These are phyloP conservation scores for Numida meleagris DNA, from an alignment of 2,113 vertebrate species.

Conservation along the genomic window DNA sequence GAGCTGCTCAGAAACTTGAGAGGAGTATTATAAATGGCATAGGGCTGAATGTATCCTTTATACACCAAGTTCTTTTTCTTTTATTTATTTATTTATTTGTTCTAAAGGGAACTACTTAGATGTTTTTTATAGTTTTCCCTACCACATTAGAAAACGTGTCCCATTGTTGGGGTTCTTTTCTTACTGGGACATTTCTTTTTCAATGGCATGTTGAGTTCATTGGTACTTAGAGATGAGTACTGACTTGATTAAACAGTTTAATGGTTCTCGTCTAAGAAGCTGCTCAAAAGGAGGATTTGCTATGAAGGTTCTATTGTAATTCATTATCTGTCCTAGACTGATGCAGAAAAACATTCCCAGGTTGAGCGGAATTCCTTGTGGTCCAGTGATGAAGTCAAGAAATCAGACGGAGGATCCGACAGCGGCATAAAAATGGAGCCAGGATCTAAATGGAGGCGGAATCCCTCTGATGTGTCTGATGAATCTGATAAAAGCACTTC, in stretches of 20 bases:
- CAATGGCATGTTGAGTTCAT: neutral
- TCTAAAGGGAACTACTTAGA: neutral
- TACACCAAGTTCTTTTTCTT: neutral
- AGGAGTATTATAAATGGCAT: neutral
- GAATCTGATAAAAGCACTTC: slow-evolving; percentile 94
- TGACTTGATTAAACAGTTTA: neutral
- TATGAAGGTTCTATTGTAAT: neutral
- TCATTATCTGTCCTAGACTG: slow-evolving; percentile 82
- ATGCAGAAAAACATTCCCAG: slow-evolving; percentile 92
- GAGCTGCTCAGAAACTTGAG: neutral
- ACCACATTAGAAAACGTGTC: accelerated
- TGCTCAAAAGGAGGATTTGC: neutral
- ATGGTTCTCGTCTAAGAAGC: neutral
- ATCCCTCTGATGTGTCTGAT: slow-evolving; percentile 92
- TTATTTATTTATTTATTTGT: neutral
- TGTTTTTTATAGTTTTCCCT: accelerated
- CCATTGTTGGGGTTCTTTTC: neutral
- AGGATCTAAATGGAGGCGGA: slow-evolving; percentile 89
- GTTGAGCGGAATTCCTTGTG: slow-evolving; percentile 84
- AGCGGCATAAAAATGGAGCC: slow-evolving; percentile 87
- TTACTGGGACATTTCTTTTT: neutral
- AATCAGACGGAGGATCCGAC: slow-evolving; percentile 89
- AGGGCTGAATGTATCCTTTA: slow-evolving; percentile 13
- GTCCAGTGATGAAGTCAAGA: slow-evolving; percentile 90
- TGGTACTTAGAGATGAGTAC: neutral